Evolutionary conservation across 2,888 invertebrate genomes (phyloP).

Genomic region (Chrysomela aeneicollis): DNA sequence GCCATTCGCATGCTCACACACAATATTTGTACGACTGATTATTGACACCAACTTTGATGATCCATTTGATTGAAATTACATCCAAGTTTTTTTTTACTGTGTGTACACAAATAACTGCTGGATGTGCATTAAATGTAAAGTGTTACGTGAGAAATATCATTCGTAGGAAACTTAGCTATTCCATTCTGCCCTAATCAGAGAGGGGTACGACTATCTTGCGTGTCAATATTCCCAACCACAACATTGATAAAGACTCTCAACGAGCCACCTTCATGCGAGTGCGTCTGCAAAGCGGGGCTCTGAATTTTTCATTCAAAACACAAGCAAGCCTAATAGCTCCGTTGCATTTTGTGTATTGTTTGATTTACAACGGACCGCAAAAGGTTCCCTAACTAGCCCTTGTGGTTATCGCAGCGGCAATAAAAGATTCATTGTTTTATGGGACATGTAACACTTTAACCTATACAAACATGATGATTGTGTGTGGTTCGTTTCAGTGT

Average conservation of each 20-base stretch:
- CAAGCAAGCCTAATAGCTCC: conserved; percentile 54
- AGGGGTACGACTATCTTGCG: conserved; percentile 39
- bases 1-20: too few species aligned
- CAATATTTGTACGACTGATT: too few species aligned
- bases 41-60: too few species aligned
- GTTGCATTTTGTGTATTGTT: conserved; percentile 50
- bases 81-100: too few species aligned
- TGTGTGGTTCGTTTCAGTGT: conserved; percentile 30
- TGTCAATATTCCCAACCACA: conserved; percentile 51
- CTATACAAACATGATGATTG: conserved; percentile 29
- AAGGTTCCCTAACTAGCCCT: conserved; percentile 55
- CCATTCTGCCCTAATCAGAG: conserved; percentile 34
- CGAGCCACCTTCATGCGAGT: conserved; percentile 43
- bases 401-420: conserved; percentile 49
- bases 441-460: conserved; percentile 27
- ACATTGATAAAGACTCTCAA: conserved; percentile 46
- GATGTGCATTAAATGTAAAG: conserved; percentile 14
- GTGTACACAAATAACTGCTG: too few species aligned
- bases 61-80: too few species aligned
- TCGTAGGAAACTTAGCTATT: conserved; percentile 48
- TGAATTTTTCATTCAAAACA: conserved; percentile 54
- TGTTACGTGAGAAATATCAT: conserved; percentile 44
- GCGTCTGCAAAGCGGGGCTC: conserved; percentile 24
- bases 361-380: conserved; percentile 57
- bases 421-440: conserved; percentile 52